These are phyloP conservation scores for Drosophila eohydei DNA, from an alignment of 2,888 invertebrate genomes.

Conservation along the genomic window DNA sequence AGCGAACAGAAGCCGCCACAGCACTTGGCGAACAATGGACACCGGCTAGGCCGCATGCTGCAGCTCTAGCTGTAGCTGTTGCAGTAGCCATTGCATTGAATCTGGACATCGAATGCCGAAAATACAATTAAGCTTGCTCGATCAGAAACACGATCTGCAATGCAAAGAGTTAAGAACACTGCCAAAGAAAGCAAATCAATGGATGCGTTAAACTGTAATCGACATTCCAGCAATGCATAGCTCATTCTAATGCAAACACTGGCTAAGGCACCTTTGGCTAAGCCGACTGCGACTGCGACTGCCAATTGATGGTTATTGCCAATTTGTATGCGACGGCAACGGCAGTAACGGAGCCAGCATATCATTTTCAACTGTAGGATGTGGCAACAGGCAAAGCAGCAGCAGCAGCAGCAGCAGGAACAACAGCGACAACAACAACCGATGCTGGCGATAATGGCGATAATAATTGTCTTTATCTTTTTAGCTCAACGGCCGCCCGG, in stretches of 20 bases:
- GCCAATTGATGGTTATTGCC: constrained; percentile 80
- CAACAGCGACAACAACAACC: constrained; percentile 47
- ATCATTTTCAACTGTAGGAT: constrained; percentile 66
- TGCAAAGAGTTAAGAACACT: constrained; percentile 29
- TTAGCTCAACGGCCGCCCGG: constrained; percentile 56
- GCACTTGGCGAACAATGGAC: constrained; percentile 46
- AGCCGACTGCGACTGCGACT: constrained; percentile 34
- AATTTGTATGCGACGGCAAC: constrained; percentile 70
- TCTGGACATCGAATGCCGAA: constrained; percentile 63
- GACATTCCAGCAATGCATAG: constrained; percentile 66
- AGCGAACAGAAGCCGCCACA: constrained; percentile 54
- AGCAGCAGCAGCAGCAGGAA: constrained; percentile 42
- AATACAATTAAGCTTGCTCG: constrained; percentile 72
- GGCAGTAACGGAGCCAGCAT: constrained; percentile 57
- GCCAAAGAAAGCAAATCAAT: constrained; percentile 64
- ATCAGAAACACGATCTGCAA: constrained; percentile 70
- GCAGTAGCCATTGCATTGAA: constrained; percentile 62
- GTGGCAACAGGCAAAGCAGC: constrained; percentile 35
- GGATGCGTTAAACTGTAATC: constrained; percentile 68
- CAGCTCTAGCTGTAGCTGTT: constrained; percentile 6
- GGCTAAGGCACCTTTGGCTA: constrained; percentile 44
- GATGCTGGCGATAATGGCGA: constrained; percentile 80
- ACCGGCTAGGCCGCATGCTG: constrained; percentile 36
- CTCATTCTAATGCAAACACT: constrained; percentile 77
- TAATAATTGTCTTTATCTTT: constrained; percentile 81